Evolutionary conservation across 1,140 invertebrate species (phyloP), one percentile per base, ranked within the genome.

Genomic region (Linepithema humile): DNA sequence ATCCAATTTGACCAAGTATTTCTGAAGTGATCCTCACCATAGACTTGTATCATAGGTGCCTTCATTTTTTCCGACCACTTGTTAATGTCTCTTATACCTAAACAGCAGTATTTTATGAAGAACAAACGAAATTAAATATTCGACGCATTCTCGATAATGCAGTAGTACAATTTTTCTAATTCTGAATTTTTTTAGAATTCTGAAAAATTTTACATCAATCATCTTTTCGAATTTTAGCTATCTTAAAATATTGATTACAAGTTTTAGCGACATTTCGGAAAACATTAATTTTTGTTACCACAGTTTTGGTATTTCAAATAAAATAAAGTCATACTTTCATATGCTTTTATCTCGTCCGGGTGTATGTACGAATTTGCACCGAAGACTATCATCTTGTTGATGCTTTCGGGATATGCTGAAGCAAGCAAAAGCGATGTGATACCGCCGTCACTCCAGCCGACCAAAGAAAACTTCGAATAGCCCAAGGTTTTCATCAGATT

Each of bases 361-460:
- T 96, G 93, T 29, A 98, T 92, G 90, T 97, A 98, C 5, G 97
- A 95, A 90, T 98, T 98, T 0, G 96, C 94, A 23, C 97, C 98
- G 96, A 97, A 97, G 32, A 98, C 94, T 0, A 98, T 95, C 43
- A 98, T 91, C 89, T 97, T 98, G 3, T 96, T 93, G 0, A 99
- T 94, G 23, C 93, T 93, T 4, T 96, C 93, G 0, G 96, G 96
- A 92, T 96, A 96, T 48, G 95, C 96, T 0, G 96, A 96, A 12
- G 97, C 97, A 5, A 97, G 84, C 3, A 98, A 96, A 57, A 98
- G 94, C 4, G 95, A 96, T 7, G 97, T 96, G 48, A 97, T 98
- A 2, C 97, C 98, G 55, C 98, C 98, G 94, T 98, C 98, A 94
- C 97, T 98, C 97, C 98, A 99, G 0, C 98, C 98, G 35, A 98